Base-by-base conservation (phyloP, 2,888 invertebrate genomes). In the Polydrusus pterygomalis region DNA sequence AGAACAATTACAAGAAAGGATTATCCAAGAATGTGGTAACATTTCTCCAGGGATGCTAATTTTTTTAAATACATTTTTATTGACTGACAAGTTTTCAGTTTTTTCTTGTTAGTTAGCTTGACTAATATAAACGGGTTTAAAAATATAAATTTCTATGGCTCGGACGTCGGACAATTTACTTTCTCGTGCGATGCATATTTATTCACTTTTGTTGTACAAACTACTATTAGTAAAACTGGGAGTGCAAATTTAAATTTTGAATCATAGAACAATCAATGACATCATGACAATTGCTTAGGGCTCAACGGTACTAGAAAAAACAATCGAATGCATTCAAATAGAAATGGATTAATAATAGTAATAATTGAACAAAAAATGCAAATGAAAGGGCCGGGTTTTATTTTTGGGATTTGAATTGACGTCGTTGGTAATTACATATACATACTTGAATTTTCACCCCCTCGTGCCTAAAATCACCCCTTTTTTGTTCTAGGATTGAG, bases 351-450 rank as follows among this genome's bases (percentile, higher is more conserved):
- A 56, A 56, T 56, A 56, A 56, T 30, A 25, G 25, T 25, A 25
- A 25, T 10, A 56, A 8, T 15, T 8, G 34, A 56, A 56, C 56
- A 56, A 56, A 56, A 56, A 56, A 56, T 56, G 56, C 15, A 56
- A 56, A 56, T 56, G 8, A 34, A 56, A 15, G 56, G 56, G 56
- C 13, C 15, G 34, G 30, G n/a, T 56, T 56, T 1, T 15, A 56
- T 56, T 56, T 56, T 56, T 34, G 30, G 34, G 15, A 34, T 15
- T 56, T 34, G 15, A 34, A 34, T 56, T 15, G 56, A n/a, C 15
- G 34, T 56, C 34, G 7, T 8, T 10, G 1, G 15, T 56, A 34
- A 56, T 56, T 56, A 34, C 34, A 20, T 34, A 56, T 56, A 34
- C 34, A 20, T 34, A 56, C 56, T 56, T 34, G 56, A 56, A 20